Evolutionary conservation across 2,888 invertebrate species (phyloP), one percentile per base, ranked within the genome.

Genomic region (Ceriagrion tenellum): DNA sequence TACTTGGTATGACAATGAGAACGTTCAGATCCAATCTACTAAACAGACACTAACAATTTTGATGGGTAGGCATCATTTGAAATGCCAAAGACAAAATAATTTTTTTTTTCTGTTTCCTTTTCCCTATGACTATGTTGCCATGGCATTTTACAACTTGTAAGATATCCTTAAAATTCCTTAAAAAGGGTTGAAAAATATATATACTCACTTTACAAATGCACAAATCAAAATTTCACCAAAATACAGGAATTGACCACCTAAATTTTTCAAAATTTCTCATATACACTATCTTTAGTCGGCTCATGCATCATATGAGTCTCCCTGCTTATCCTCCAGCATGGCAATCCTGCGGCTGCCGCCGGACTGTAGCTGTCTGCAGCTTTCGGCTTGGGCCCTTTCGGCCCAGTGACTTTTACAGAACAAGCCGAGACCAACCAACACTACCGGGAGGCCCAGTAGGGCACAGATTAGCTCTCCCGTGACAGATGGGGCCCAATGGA

Each of bases 381-480:
- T 47, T 35, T 69, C 69, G 47, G 63, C 26, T 74, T 93, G 93
- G 69, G 69, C 69, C 59, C 47, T 90, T 90, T 95, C 95, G 3
- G 89, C 89, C 95, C 95, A 97, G 96, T 97, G 97, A 8, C 97
- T 97, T 96, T 97, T 97, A 95, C 97, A 97, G 47, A 97, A 96
- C 88, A 98, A 96, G 18, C 97, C 97, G 95, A 97, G 96, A 35
- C 98, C 98, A 12, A 97, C 96, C 20, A 97, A 96, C 40, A 98
- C 97, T 88, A 98, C 97, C 13, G 98, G 97, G 95, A 98, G 97
- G 95, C 98, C 98, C 47, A 98, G 96, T 55, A 97, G 96, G 0
- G 97, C 97, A 96, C 98, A 98, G 95, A 98, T 97, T 47, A 98
- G 96, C 96, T 98, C 98, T n/a, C 98, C 98, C 12, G 97, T 97